A percentile compares a stretch with the other conserved stretches of the same genome.
Conservation (phyloP, 2,888 invertebrate species). For the Horisme vitalbata region DNA sequence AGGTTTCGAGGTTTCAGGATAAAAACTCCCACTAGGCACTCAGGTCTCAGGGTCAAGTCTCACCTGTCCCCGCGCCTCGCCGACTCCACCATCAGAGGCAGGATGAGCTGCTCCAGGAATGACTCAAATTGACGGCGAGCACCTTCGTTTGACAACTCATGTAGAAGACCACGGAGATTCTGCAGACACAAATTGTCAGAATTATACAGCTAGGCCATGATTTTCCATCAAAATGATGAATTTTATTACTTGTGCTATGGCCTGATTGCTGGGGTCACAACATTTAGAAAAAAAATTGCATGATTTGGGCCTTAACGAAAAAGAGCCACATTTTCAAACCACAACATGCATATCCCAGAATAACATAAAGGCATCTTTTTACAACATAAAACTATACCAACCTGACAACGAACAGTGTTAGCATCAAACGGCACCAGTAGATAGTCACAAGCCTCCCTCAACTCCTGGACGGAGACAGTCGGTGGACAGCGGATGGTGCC, state of each 20-base stretch:
- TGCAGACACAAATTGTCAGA: conserved; percentile 62
- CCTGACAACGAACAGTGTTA: conserved; percentile 93
- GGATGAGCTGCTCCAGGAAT: conserved; percentile 96
- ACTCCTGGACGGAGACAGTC: conserved; percentile 96
- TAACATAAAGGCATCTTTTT: too few species aligned
- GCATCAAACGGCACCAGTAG: conserved; percentile 98
- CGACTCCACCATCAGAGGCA: conserved; percentile 97
- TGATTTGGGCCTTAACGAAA: too few species aligned
- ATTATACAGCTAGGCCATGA: background rate
- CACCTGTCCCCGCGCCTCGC: conserved; percentile 96
- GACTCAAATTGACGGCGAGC: conserved; percentile 98
- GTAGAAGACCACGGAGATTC: conserved; percentile 97
- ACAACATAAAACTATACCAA: conserved; percentile 37
- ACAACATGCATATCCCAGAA: too few species aligned
- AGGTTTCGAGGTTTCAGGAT: too few species aligned
- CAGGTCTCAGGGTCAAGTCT: conserved; percentile 21
- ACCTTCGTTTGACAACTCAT: conserved; percentile 99
- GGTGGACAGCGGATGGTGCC: conserved; percentile 97
- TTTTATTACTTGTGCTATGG: too few species aligned
- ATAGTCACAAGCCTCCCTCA: conserved; percentile 99
- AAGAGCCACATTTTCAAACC: too few species aligned
- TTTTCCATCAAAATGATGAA: too few species aligned
- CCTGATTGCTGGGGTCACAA: too few species aligned
- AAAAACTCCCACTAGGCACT: background rate
- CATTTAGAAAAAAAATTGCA: too few species aligned